Percentiles rank a stretch among this genome's conserved stretches.
phyloP scores from a whole-genome alignment of 2,888 invertebrate genomes.

The Strigamia transsilvanica region DNA sequence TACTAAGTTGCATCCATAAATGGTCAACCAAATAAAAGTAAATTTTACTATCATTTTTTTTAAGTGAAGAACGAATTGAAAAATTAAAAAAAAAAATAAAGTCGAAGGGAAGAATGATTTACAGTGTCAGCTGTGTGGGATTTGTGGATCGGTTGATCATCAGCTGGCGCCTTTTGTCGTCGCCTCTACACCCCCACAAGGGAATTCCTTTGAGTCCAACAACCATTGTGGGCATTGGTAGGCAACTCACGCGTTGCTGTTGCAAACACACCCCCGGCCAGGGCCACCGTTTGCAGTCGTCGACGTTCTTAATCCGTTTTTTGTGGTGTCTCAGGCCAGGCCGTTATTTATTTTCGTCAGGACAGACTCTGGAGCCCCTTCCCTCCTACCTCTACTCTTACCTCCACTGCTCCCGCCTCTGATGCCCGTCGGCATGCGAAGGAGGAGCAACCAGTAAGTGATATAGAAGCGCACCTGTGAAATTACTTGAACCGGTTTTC shows the following conservation, averaged over 20 bases:
- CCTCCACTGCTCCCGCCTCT: constrained; percentile 3
- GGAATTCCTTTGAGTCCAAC: constrained; percentile 35
- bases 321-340: constrained; percentile 26
- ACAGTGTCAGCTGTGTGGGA: constrained; percentile 34
- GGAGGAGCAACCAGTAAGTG: background rate
- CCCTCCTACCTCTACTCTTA: background rate
- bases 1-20: background rate
- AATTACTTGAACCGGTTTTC: background rate
- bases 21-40: background rate
- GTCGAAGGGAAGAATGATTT: background rate
- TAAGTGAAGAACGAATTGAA: background rate
- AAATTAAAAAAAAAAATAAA: constrained; percentile 1
- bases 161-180: constrained; percentile 32
- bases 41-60: background rate
- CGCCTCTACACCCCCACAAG: constrained; percentile 24
- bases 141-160: constrained; percentile 31
- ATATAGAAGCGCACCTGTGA: background rate
- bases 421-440: constrained; percentile 27
- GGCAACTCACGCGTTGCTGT: constrained; percentile 27
- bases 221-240: constrained; percentile 31
- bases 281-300: constrained; percentile 35
- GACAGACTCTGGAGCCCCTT: background rate
- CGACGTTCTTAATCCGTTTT: constrained; percentile 38
- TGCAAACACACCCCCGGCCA: constrained; percentile 35
- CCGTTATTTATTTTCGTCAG: constrained; percentile 38